Percentiles rank a stretch among this genome's conserved stretches.
Conservation (phyloP, 1,140 invertebrate species). For the Hycleus cichorii region DNA sequence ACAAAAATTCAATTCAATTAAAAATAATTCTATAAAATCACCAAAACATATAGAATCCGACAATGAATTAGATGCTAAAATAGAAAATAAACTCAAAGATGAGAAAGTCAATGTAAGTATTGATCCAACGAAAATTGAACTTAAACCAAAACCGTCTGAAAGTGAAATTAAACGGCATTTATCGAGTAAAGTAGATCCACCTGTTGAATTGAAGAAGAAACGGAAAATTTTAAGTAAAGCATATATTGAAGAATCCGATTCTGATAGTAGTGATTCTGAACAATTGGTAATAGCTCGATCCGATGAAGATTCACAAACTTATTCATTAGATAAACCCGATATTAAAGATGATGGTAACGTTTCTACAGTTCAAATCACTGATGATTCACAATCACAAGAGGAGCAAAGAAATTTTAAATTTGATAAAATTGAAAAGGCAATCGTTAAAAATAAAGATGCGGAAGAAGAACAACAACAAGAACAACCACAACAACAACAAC, state of each 20-base stretch:
- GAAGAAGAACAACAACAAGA: conserved; percentile 15
- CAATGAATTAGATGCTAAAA: conserved; percentile 23
- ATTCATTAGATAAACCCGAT: conserved; percentile 30
- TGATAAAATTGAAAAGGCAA: conserved; percentile 34
- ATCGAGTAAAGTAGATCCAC: conserved; percentile 16
- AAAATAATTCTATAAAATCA: conserved; percentile 31
- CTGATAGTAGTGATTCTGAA: conserved; percentile 67
- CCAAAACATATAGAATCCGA: conserved; percentile 19
- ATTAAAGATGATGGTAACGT: conserved; percentile 30
- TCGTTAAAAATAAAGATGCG: neutral
- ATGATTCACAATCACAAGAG: conserved; percentile 30
- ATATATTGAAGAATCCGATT: conserved; percentile 40
- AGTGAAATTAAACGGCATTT: conserved; percentile 1
- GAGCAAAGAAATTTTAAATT: conserved; percentile 35
- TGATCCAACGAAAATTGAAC: conserved; percentile 8
- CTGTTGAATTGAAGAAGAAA: conserved; percentile 26
- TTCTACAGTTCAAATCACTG: conserved; percentile 21
- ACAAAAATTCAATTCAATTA: conserved; percentile 37
- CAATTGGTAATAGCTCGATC: conserved; percentile 49
- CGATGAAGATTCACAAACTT: conserved; percentile 37
- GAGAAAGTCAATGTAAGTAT: conserved; percentile 26
- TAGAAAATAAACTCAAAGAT: conserved; percentile 19
- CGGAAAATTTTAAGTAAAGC: conserved; percentile 43
- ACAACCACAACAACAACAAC: conserved; percentile 6
- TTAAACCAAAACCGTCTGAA: conserved; percentile 16